Evolutionary conservation across 2,888 invertebrate species (phyloP).

Genomic region (Nipponacmea schrenckii): DNA sequence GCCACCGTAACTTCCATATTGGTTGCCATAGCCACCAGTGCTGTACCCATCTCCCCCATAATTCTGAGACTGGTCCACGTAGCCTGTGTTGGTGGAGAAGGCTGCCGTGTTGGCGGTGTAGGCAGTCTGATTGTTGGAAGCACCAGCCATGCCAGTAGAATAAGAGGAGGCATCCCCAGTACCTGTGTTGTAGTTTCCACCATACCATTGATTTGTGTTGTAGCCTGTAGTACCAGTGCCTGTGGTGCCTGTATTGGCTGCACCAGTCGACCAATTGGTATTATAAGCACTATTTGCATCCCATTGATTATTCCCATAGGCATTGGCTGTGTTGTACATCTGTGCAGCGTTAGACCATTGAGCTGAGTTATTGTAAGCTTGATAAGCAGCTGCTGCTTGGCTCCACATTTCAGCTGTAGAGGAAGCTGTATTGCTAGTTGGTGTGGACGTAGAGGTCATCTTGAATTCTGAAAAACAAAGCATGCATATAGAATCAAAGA

Average conservation of each 20-base stretch:
- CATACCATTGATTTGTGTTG: slow-evolving; percentile 1
- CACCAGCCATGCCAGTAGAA: not conserved
- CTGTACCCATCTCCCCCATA: not conserved
- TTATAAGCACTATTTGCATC: not conserved
- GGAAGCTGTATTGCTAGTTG: not conserved
- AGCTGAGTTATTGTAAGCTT: not conserved
- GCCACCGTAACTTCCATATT: not conserved
- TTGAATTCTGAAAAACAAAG: not conserved
- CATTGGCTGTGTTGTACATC: slow-evolving; percentile 2
- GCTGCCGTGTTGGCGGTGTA: not conserved
- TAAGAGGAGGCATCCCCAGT: not conserved
- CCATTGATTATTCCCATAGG: not conserved
- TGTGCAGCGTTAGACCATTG: not conserved
- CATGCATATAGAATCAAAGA: not conserved
- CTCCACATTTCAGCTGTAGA: slow-evolving; percentile 4
- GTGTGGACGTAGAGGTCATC: not conserved
- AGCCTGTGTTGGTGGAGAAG: not conserved
- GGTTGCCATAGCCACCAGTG: not conserved
- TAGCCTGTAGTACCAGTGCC: not conserved
- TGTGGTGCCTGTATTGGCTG: not conserved
- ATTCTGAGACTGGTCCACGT: not conserved
- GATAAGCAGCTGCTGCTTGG: not conserved
- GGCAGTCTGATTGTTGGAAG: not conserved
- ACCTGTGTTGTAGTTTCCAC: not conserved
- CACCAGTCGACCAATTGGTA: not conserved